Evolutionary conservation across 2,113 vertebrate genomes (phyloP).

Genomic region (Tautogolabrus adspersus): DNA sequence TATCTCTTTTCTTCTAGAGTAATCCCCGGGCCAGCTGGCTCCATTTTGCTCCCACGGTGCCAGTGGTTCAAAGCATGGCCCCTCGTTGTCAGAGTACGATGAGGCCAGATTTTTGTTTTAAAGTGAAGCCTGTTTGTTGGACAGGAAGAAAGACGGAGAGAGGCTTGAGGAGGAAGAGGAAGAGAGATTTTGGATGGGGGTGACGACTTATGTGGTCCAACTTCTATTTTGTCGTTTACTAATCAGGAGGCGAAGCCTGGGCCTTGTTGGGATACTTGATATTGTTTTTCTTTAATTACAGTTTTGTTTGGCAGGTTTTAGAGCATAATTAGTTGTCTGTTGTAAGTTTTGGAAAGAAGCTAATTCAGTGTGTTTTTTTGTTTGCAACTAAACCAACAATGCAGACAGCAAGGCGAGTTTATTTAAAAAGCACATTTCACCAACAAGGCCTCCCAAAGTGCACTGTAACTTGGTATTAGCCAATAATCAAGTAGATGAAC

Average conservation of each 20-base stretch:
- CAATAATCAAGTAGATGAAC: too few relatives aligned
- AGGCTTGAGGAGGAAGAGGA: conserved; percentile 18
- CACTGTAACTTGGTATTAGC: too few relatives aligned
- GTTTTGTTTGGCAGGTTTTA: not conserved
- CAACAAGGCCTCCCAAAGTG: too few relatives aligned
- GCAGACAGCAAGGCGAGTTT: too few relatives aligned
- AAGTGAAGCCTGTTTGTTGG: conserved; percentile 4
- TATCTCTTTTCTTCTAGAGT: conserved; percentile 34
- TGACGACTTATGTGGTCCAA: not conserved
- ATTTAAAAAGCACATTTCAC: too few relatives aligned
- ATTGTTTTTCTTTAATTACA: not conserved
- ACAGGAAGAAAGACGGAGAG: not conserved
- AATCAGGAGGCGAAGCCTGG: not conserved
- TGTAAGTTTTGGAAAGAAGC: not conserved
- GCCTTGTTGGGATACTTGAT: not conserved
- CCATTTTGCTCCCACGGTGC: conserved; percentile 25
- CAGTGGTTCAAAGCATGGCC: conserved; percentile 38
- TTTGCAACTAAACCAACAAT: not conserved
- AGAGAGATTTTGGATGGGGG: not conserved
- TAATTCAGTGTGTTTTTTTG: not conserved
- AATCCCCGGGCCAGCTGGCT: conserved; percentile 50
- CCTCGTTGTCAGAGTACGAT: conserved; percentile 23
- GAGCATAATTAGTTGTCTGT: not conserved
- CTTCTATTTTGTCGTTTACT: not conserved
- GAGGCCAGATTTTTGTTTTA: conserved; percentile 19